Conservation (phyloP, 2,888 invertebrate species). For the Doris montereyensis region DNA sequence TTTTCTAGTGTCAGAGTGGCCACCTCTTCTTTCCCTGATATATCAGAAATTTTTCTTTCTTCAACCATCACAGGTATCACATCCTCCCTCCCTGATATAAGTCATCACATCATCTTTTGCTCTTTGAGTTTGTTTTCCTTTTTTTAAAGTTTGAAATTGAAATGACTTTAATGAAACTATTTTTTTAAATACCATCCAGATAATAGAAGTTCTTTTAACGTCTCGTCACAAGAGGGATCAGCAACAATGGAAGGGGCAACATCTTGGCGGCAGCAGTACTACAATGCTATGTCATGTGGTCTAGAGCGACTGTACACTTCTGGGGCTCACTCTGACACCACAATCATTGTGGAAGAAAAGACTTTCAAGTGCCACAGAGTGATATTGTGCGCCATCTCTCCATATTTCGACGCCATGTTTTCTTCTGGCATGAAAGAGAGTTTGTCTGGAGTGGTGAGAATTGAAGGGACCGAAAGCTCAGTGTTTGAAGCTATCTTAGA, state of each 20-base stretch:
- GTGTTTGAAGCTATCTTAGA: conserved; percentile 85
- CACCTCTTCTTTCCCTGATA: too few species aligned
- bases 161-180: too few species aligned
- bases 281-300: conserved; percentile 49
- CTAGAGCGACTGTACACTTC: conserved; percentile 47
- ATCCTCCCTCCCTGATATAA: too few species aligned
- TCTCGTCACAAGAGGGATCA: neutral
- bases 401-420: conserved; percentile 63
- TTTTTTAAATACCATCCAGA: too few species aligned
- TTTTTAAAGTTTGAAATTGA: too few species aligned
- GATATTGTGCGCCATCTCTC: conserved; percentile 61
- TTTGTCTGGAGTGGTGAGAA: conserved; percentile 51
- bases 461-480: conserved; percentile 77
- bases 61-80: too few species aligned
- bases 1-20: too few species aligned
- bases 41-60: too few species aligned
- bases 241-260: conserved; percentile 43
- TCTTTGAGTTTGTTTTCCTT: too few species aligned
- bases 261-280: conserved; percentile 49
- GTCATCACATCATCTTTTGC: too few species aligned
- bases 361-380: conserved; percentile 60
- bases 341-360: conserved; percentile 52
- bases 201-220: too few species aligned
- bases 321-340: conserved; percentile 56
- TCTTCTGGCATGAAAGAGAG: conserved; percentile 56